Evolutionary conservation across 1,140 invertebrate genomes (phyloP).

Genomic region (Drosophila littoralis): DNA sequence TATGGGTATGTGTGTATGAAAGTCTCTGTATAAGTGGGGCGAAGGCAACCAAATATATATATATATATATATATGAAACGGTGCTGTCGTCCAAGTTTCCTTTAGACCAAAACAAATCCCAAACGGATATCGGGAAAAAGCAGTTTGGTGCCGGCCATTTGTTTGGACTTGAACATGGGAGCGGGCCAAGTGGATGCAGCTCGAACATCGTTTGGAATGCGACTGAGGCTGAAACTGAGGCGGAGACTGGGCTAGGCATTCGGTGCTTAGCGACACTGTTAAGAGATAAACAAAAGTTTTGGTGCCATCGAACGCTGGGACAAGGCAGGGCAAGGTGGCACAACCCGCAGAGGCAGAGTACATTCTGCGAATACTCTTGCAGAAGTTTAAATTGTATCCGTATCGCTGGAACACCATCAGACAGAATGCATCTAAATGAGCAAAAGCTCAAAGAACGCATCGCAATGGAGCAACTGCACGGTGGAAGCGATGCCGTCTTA

Average conservation of each 20-base stretch:
- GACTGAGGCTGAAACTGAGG: neutral
- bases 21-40: too few relatives aligned
- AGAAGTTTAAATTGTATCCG: slow-evolving; percentile 49
- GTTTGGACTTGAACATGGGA: slow-evolving; percentile 13
- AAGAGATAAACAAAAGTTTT: slow-evolving; percentile 49
- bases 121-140: slow-evolving; percentile 68
- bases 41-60: neutral
- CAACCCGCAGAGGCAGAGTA: neutral
- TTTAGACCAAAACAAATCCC: slow-evolving; percentile 40
- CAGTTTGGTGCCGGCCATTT: slow-evolving; percentile 44
- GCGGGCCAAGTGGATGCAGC: slow-evolving; percentile 2
- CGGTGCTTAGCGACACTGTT: slow-evolving; percentile 41
- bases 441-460: neutral
- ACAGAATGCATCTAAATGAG: neutral
- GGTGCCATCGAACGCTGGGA: slow-evolving; percentile 18
- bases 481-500: neutral
- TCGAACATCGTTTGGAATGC: neutral
- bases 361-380: neutral
- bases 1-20: neutral
- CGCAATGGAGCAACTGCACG: neutral
- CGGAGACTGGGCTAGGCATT: slow-evolving; percentile 4
- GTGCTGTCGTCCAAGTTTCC: slow-evolving; percentile 32
- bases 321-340: slow-evolving; percentile 18
- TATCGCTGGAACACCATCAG: slow-evolving; percentile 10
- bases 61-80: neutral